A percentile compares a stretch with the other conserved stretches of the same genome.
phyloP scores from a whole-genome alignment of 2,888 invertebrate genomes.

The Lissocephala sabroskyi region DNA sequence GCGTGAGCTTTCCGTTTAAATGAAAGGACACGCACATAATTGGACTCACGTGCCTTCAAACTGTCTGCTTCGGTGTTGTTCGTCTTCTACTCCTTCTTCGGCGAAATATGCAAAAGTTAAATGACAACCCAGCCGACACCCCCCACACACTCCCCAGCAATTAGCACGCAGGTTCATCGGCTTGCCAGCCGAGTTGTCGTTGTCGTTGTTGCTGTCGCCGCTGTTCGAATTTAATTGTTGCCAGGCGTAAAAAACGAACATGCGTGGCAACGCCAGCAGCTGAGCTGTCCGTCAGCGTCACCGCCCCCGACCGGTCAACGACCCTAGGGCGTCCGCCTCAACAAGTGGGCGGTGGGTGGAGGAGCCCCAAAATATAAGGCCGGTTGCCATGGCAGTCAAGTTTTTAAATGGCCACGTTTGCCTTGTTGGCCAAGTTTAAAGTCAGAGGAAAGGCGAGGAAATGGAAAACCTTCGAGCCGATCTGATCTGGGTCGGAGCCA shows the following conservation, averaged over 20 bases:
- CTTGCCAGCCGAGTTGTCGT: no score
- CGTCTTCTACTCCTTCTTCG: conserved; percentile 5
- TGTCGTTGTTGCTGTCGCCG: no score
- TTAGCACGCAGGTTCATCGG: conserved; percentile 38
- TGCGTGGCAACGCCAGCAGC: conserved; percentile 28
- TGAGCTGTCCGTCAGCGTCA: conserved; percentile 33
- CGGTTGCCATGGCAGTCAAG: no score
- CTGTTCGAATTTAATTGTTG: conserved; percentile 59
- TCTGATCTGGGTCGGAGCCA: no score
- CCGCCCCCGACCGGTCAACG: conserved; percentile 32
- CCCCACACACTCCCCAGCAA: conserved; percentile 34
- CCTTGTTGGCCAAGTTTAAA: conserved; percentile 40
- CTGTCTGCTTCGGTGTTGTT: conserved; percentile 25
- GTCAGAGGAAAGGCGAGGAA: no score
- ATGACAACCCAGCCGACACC: conserved; percentile 25
- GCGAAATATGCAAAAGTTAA: conserved; percentile 39
- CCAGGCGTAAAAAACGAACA: conserved; percentile 16
- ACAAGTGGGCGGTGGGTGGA: no score
- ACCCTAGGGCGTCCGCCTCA: conserved; percentile 29
- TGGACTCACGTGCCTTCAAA: conserved; percentile 49
- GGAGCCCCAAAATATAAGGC: no score
- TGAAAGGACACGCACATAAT: conserved; percentile 53
- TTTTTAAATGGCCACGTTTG: no score
- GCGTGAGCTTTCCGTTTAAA: conserved; percentile 4
- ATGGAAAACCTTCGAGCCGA: no score